Evolutionary conservation across 2,888 invertebrate genomes (phyloP), one percentile per base, ranked within the genome.

Genomic region (Ypsolopha scabrella): DNA sequence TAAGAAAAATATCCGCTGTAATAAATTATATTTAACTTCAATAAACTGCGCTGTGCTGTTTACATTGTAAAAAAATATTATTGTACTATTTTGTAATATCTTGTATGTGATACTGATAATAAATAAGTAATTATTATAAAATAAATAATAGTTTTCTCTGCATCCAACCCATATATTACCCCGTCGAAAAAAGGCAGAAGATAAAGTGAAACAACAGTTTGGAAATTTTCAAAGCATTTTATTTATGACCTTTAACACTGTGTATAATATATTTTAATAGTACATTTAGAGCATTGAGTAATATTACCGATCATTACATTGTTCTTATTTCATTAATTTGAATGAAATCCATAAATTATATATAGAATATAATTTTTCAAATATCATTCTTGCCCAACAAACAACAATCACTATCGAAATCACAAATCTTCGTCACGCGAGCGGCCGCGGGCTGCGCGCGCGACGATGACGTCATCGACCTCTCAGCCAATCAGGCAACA

Each of bases 211-310:
- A 81, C 77, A 79, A 76, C 56, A 53, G 58, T 72, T 77, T 41
- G 79, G 82, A 86, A 85, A 85, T 86, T 86, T 86, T 85, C 85
- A 82, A 86, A 86, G 86, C 86, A 81, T 83, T 86, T 85, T 86
- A 86, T 86, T 86, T 81, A 85, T 83, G 85, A 85, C 83, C 83
- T 85, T 86, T 86, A 86, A 86, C 86, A 86, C 86, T 80, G 86
- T 86, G 86, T 86, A 86, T 86, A 85, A 85, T 86, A 86, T 87
- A 87, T 85, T 86, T 86, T 85, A 86, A 86, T 87, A 87, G 80
- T 87, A 87, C 87, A 87, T 87, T 87, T 85, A 87, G 85, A 86
- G 87, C 87, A 86, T 83, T 87, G 79, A 87, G 83, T 87, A 86
- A 87, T 86, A 83, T 87, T 83, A 85, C 85, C 86, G 82, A 87